Evolutionary conservation across 2,888 invertebrate species (phyloP), one percentile per base, ranked within the genome.

Genomic region (Silvanus unidentatus): DNA sequence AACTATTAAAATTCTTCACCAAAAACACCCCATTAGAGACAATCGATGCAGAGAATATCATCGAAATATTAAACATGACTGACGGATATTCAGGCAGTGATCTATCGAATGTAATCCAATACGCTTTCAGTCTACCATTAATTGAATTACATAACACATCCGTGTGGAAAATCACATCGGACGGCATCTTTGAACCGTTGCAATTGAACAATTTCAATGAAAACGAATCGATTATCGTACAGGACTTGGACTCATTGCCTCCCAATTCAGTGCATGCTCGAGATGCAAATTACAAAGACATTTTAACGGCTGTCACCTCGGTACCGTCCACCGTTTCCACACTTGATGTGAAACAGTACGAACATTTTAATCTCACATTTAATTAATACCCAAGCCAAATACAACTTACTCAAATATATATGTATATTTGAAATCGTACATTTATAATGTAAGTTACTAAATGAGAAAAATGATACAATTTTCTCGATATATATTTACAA

Each of bases 71-170:
- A 6, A 59, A 69, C 16, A 58, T 58, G 43, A 78, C 78, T 1
- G 73, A 75, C 12, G 77, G 77, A 1, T 77, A 70, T 58, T 77
- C 78, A 8, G 76, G 77, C 6, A 76, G 77, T 35, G 79, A 80
- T 62, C 66, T 80, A n/a, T 64, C 71, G 1, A 68, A 69, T 52
- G 53, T 78, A 38, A 69, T 74, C 0, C 66, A 72, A 34, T 14
- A 15, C 37, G 55, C 59, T 6, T 29, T 57, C 15, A 50, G 50
- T 37, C 49, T 71, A 46, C 78, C 78, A 4, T 62, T 79, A 34
- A 64, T 70, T 43, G 75, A 77, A 52, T 61, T 79, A 14, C 68
- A 73, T 49, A 59, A 61, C 10, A 63, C 65, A n/a, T 64, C 55
- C 27, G 52, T 66, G 39, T 75, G 75, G 75, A 63, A 57, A 41